Conservation (phyloP, 2,888 invertebrate species). For the Patella caerulea region DNA sequence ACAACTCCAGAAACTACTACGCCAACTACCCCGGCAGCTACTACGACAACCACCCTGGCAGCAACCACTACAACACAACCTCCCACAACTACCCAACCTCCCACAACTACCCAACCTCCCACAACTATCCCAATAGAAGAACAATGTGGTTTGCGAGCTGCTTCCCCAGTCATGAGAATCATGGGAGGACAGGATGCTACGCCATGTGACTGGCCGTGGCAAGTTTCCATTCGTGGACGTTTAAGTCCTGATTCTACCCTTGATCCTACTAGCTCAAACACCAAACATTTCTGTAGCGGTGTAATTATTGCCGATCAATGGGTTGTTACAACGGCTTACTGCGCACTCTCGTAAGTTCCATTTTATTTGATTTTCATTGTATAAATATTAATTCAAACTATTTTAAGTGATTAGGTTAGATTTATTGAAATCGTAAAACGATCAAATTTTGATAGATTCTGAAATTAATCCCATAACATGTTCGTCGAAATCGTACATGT, state of each 20-base stretch:
- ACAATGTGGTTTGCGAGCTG: not conserved
- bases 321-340: not conserved
- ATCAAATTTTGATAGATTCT: no score
- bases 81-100: not conserved
- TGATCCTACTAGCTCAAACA: not conserved
- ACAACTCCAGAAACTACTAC: not conserved
- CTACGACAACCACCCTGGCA: not conserved
- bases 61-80: not conserved
- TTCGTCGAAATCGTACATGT: no score
- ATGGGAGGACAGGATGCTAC: not conserved
- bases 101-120: not conserved
- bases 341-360: not conserved
- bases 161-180: not conserved
- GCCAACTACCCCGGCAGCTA: not conserved
- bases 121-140: not conserved
- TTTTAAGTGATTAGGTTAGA: no score
- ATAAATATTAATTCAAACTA: no score
- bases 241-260: not conserved
- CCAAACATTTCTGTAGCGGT: not conserved
- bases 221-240: not conserved
- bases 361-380: not conserved
- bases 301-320: not conserved
- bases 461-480: no score
- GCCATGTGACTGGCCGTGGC: slow-evolving; percentile 5
- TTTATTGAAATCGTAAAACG: no score